Conservation (phyloP, 2,797 vertebrate genomes). For the Phoxinus dragarum region DNA sequence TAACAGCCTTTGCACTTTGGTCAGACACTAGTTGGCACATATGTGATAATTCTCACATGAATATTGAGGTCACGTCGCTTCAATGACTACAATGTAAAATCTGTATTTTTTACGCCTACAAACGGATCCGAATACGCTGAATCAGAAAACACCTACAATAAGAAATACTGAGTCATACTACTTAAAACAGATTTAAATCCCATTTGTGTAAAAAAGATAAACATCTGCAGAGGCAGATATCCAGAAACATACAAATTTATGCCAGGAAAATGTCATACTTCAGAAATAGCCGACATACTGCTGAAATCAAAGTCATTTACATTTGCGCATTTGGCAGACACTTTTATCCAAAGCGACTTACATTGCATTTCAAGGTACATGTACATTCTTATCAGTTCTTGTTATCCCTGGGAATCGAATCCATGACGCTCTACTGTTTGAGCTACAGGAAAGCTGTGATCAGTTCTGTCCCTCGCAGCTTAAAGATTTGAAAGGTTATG, state of each 20-base stretch:
- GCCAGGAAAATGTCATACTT: slow-evolving; percentile 11
- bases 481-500: not conserved
- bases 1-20: not conserved
- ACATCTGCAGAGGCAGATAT: slow-evolving; percentile 26
- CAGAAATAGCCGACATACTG: slow-evolving; percentile 2
- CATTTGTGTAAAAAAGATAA: slow-evolving; percentile 26
- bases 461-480: not conserved
- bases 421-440: too few species aligned
- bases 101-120: slow-evolving; percentile 6
- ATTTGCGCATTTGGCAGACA: too few species aligned
- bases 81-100: slow-evolving; percentile 20
- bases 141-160: slow-evolving; percentile 51
- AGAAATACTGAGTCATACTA: slow-evolving; percentile 58
- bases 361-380: too few species aligned
- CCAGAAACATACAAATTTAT: slow-evolving; percentile 16
- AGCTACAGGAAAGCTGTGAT: too few species aligned
- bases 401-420: too few species aligned
- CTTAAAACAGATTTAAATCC: slow-evolving; percentile 44
- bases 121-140: slow-evolving; percentile 44
- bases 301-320: not conserved
- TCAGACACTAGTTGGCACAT: not conserved
- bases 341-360: too few species aligned
- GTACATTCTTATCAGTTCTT: too few species aligned
- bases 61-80: slow-evolving; percentile 35
- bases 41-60: slow-evolving; percentile 9